These are phyloP conservation scores for Anguilla obscura DNA, from an alignment of 2,797 vertebrate species.

Conservation along the genomic window DNA sequence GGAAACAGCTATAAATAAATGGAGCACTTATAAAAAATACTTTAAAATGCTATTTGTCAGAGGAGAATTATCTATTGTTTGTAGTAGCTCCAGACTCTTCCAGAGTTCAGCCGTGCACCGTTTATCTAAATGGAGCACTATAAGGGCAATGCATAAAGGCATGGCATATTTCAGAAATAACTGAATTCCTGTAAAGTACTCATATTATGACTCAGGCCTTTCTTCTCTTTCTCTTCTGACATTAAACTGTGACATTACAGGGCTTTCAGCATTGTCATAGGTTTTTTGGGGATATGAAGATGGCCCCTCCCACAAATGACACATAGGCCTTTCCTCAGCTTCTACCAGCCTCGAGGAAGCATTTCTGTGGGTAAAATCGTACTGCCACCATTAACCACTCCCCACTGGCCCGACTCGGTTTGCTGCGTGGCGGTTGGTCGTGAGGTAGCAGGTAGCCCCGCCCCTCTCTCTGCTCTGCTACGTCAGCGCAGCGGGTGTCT, in stretches of 20 bases:
- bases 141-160: not conserved
- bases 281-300: not conserved
- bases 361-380: not conserved
- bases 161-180: not conserved
- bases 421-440: not conserved
- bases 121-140: not conserved
- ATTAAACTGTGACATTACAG: not conserved
- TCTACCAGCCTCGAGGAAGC: not conserved
- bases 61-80: not conserved
- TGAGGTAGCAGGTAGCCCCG: not conserved
- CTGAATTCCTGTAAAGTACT: not conserved
- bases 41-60: not conserved
- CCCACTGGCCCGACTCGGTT: not conserved
- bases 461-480: not conserved
- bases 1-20: constrained; percentile 16
- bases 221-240: not conserved
- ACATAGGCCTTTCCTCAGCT: not conserved
- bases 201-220: not conserved
- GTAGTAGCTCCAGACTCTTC: not conserved
- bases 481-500: not conserved
- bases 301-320: not conserved
- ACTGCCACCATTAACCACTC: not conserved
- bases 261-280: not conserved
- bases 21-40: not conserved
- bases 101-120: not conserved